Percentiles rank a stretch among this genome's conserved stretches.
phyloP scores from a whole-genome alignment of 2,888 invertebrate species.

The Griposia aprilina region DNA sequence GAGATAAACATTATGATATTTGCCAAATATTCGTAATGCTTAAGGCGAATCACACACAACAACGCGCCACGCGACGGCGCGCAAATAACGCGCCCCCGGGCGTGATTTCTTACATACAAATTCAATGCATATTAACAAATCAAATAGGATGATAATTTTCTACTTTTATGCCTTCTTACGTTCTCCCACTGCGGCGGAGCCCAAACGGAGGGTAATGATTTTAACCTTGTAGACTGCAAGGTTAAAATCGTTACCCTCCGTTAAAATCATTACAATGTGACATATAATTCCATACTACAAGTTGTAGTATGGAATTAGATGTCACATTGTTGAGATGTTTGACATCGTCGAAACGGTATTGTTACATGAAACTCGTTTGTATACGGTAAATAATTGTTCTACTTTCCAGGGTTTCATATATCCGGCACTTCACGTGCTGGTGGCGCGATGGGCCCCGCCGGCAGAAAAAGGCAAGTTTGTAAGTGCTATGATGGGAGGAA shows the following conservation, averaged over 20 bases:
- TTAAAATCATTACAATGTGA: too few species aligned
- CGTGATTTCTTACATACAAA: too few species aligned
- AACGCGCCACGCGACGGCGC: too few species aligned
- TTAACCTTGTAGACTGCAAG: too few species aligned
- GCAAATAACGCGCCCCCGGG: too few species aligned
- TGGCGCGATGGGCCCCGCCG: constrained; percentile 94
- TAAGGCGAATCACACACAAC: not conserved
- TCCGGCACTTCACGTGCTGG: constrained; percentile 92
- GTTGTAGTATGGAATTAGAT: constrained; percentile 19
- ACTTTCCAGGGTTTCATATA: constrained; percentile 90
- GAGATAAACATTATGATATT: constrained; percentile 30
- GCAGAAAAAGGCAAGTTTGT: constrained; percentile 94
- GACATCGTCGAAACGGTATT: constrained; percentile 22
- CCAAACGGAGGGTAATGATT: not conserved
- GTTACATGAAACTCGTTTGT: constrained; percentile 43
- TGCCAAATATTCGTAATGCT: constrained; percentile 22
- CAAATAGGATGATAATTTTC: constrained; percentile 41
- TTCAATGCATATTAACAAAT: constrained; percentile 18
- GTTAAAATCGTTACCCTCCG: too few species aligned
- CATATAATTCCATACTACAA: too few species aligned
- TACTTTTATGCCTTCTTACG: constrained; percentile 1
- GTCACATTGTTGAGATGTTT: constrained; percentile 2
- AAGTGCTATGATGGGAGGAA: constrained; percentile 93
- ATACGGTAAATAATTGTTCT: constrained; percentile 48
- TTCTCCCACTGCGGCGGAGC: not conserved